Base-by-base conservation (phyloP, 1,140 invertebrate genomes). In the Neocloeon triangulifer region DNA sequence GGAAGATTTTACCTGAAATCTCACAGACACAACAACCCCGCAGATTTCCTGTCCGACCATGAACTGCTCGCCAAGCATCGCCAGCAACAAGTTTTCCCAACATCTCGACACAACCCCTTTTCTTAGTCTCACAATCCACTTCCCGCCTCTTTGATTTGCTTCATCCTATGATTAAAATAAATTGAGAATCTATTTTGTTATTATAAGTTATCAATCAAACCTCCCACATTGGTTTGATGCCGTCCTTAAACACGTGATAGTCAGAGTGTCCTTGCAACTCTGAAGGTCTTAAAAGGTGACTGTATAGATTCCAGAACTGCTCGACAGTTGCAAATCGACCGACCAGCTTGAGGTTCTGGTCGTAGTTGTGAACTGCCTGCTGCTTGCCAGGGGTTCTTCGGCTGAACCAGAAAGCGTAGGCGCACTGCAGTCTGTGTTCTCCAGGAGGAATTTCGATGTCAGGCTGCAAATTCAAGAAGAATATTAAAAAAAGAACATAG, bases 141-240 rank as follows among this genome's bases (percentile, higher is more conserved):
- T 95, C 12, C 92, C 92, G 25, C 92, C 91, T 56, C 77, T 75
- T 47, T 76, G 74, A 60, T 97, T 97, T 17, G 84, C 80, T 38
- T 73, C 68, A 58, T 97, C 89, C 71, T 79, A 34, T 34, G 36
- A 33, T 33, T 31, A 36, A 42, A 35, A 27, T 12, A 9, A 27
- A 26, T 25, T 12, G 10, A 34, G 18, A 13, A 34, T 17, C 9
- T 10, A 14, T 2, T 12, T 20, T 33, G 9, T 10, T 20, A 33
- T 27, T 5, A 5, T 27, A 5, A 27, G 5, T 12, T 27, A 12
- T 8, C 8, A 23, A 23, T 8, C 22, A 23, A 8, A 75, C 73
- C 58, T 96, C 91, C 89, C 89, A 96, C 81, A 96, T 92, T 18
- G 92, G 92, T 58, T 89, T 85, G 39, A 98, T 94, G 37, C 92